These are phyloP conservation scores for Drosophila limbata DNA, from an alignment of 2,888 invertebrate species.

Conservation along the genomic window DNA sequence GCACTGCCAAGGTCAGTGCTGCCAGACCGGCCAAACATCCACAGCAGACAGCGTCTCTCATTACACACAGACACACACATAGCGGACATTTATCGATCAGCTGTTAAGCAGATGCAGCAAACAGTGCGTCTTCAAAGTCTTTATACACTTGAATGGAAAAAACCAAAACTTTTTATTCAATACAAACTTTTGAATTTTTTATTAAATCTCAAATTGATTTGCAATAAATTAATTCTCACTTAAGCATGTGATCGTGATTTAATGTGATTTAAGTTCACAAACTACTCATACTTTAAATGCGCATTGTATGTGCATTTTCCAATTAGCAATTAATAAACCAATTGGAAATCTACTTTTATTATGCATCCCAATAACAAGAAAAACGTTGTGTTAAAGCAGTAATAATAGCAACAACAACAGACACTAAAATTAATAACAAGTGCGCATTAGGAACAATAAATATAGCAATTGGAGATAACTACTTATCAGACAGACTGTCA, in stretches of 20 bases:
- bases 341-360: constrained; percentile 33
- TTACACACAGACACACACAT: neutral
- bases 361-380: constrained; percentile 24
- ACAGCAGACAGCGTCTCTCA: neutral
- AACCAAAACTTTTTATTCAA: neutral
- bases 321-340: constrained; percentile 28
- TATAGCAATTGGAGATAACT: constrained; percentile 41
- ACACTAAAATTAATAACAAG: constrained; percentile 1
- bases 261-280: constrained; percentile 2
- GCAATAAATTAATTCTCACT: constrained; percentile 10
- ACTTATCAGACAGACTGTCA: constrained; percentile 33
- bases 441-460: constrained; percentile 38
- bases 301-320: constrained; percentile 9
- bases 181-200: constrained; percentile 12
- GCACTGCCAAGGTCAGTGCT: constrained; percentile 49
- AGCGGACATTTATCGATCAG: constrained; percentile 23
- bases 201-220: constrained; percentile 5
- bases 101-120: constrained; percentile 23
- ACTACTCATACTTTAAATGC: constrained; percentile 1
- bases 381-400: neutral
- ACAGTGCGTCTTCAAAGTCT: constrained; percentile 4
- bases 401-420: constrained; percentile 10
- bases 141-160: constrained; percentile 6
- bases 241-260: constrained; percentile 10
- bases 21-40: constrained; percentile 40